These are phyloP conservation scores for Poecilia gillii DNA, from an alignment of 2,797 vertebrate genomes.

Conservation along the genomic window DNA sequence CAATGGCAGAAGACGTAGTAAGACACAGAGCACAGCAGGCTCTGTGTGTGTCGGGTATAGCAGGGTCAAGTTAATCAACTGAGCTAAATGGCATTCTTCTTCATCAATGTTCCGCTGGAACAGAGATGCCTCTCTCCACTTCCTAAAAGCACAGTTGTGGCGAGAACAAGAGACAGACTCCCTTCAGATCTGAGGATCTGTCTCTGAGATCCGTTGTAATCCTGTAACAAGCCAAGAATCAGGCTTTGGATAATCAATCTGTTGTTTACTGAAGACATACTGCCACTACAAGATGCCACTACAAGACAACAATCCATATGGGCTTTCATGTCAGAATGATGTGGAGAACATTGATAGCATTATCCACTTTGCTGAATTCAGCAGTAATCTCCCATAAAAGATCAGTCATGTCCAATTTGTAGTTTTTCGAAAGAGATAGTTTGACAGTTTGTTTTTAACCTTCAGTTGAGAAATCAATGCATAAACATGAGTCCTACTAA, in stretches of 20 bases:
- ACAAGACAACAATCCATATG: neutral
- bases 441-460: neutral
- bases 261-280: constrained; percentile 5
- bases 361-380: neutral
- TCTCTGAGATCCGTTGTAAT: neutral
- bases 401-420: neutral
- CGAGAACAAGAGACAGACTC: constrained; percentile 16
- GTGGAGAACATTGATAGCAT: neutral
- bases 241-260: neutral
- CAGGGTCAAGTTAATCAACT: neutral
- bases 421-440: neutral
- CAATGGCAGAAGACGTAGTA: constrained; percentile 26
- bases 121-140: constrained; percentile 46
- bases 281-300: neutral
- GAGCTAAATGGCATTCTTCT: constrained; percentile 48
- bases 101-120: constrained; percentile 50
- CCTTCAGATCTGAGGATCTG: constrained; percentile 1
- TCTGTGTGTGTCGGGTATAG: constrained; percentile 34
- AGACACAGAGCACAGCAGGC: constrained; percentile 33
- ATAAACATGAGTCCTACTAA: neutral
- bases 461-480: neutral
- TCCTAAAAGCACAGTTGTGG: constrained; percentile 34
- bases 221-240: neutral
- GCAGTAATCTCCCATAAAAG: neutral
- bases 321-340: neutral